Evolutionary conservation across 2,797 vertebrate genomes (phyloP), one percentile per base, ranked within the genome.

Genomic region (Thunnus albacares): DNA sequence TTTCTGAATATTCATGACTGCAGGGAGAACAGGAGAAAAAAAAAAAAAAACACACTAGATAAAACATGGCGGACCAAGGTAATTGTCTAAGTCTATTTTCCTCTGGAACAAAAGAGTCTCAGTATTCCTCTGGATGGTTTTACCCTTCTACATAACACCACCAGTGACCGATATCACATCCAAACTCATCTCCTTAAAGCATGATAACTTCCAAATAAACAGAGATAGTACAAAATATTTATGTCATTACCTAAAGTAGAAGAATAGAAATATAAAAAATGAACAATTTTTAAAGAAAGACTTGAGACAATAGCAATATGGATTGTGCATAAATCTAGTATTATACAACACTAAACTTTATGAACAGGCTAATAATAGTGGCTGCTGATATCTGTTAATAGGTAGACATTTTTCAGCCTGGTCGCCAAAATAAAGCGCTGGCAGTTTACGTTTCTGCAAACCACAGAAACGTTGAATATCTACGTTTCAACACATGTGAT

Each of bases 1-100:
- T 61, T 30, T 75, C 55, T 90, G 84, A 89, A 93, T 93, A 92
- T 92, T 92, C 83, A 92, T 92, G 78, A 87, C 67, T 74, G 58
- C 24, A 13, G 82, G 87, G 82, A 80, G 73, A 88, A 87, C 74
- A 77, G 10, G 6, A 47, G 59, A 15, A 10, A 60, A 10, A 67
- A 68, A 63, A 59, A 53, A 2, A 49, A 49, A 49, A 17, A 17
- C 18, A 47, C 47, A 82, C 22, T 1, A 77, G 74, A 81, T 51
- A 30, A 77, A 81, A 83, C 72, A 64, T 6, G 65, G 56, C 5
- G 5, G 77, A 64, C 38, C 20, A 26, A 61, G 61, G 77, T 74
- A 62, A 71, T 11, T 14, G 65, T 78, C 3, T 10, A n/a, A 22
- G 17, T 67, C 13, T 77, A 5, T 60, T 70, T 78, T 68, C 30